Evolutionary conservation across 2,113 vertebrate species (phyloP), one percentile per base, ranked within the genome.

Genomic region (Rhynchomys soricoides): DNA sequence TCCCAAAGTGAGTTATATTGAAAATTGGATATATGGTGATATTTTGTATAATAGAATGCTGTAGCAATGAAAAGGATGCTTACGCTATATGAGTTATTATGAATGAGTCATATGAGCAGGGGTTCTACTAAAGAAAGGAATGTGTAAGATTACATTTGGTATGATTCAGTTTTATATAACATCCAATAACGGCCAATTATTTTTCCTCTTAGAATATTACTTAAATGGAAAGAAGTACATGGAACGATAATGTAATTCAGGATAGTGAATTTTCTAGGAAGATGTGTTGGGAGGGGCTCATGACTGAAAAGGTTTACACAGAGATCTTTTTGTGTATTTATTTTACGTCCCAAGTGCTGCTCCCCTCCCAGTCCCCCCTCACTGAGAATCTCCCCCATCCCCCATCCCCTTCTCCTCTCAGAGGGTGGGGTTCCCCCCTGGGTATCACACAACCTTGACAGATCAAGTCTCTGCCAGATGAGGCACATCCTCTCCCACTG

Each of bases 111-210:
- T 31, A 12, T 29, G 86, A 83, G 29, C 12, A 43, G 48, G 74
- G 89, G 7, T 12, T 81, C 68, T 64, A 94, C 24, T 93, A 48
- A 90, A 45, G 77, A 92, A 94, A 31, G 29, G 22, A 88, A n/a
- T 48, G 22, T 79, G 34, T 19, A 88, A 34, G 68, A 68, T 89
- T 83, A 26, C 21, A 50, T 79, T 96, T 93, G n/a, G 9, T 91
- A 48, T 90, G 50, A 86, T 91, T 91, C 37, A 15, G 52, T 77
- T 94, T 90, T 82, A 48, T 78, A 71, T 78, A 43, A 78, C 48
- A 37, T 81, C 79, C 40, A 71, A 13, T 86, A 82, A 79, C n/a
- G n/a, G n/a, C n/a, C 40, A 62, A 71, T 94, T 70, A 71, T 93
- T 74, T 17, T 43, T 86, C 7, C 52, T 78, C 78, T 81, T 86